Percentiles rank a stretch among this genome's conserved stretches.
Conservation (phyloP, 2,797 vertebrate genomes). For the Erithacus rubecula region DNA sequence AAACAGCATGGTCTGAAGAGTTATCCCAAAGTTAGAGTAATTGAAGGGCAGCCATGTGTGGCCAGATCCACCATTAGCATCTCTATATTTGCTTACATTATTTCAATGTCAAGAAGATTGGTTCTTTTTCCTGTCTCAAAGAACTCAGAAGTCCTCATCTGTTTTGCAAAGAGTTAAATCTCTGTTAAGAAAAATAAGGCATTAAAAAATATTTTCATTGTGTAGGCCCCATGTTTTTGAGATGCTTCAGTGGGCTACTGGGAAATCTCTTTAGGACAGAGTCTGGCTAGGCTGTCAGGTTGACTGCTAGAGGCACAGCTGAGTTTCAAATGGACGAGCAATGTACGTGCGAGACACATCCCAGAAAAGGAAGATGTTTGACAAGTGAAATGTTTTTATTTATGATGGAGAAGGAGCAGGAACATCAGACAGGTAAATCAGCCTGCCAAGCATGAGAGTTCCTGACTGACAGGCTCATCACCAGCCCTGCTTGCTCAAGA, state of each 20-base stretch:
- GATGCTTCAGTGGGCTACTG: background rate
- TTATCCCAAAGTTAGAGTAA: background rate
- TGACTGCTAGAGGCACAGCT: constrained; percentile 24
- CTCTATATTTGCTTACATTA: background rate
- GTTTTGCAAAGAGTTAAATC: background rate
- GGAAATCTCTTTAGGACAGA: constrained; percentile 26
- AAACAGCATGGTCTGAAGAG: background rate
- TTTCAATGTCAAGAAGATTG: background rate
- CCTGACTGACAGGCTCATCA: constrained; percentile 25
- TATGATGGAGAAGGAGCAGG: constrained; percentile 27
- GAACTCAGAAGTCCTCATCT: background rate
- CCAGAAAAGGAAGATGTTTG: constrained; percentile 20
- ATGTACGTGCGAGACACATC: background rate
- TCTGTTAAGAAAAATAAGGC: background rate
- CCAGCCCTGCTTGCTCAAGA: background rate
- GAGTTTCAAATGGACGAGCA: constrained; percentile 15
- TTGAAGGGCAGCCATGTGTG: background rate
- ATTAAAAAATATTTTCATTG: background rate
- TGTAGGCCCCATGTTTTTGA: background rate
- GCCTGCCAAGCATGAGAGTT: background rate
- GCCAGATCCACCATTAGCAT: background rate
- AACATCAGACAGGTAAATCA: constrained; percentile 51
- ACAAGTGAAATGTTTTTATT: constrained; percentile 54
- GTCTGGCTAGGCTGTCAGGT: constrained; percentile 44
- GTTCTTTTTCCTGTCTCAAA: rapidly evolving